Evolutionary conservation across 30 jellyfish, hydroid and myxozoan species (phyloP), one percentile per base, ranked within the genome.

Genomic region (Calvadosia cruxmelitensis): DNA sequence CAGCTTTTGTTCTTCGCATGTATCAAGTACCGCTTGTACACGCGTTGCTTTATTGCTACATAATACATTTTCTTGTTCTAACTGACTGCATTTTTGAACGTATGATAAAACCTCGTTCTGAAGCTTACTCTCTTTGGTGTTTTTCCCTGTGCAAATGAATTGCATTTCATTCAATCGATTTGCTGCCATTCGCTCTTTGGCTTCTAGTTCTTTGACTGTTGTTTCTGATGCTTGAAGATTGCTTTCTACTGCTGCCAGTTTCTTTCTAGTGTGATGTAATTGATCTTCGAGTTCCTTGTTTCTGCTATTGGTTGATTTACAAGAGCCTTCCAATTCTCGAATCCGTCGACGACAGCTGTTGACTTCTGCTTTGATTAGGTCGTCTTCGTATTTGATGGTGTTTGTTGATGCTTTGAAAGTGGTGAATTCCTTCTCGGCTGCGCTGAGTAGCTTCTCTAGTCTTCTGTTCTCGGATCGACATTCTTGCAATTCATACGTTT

Each of bases 91-190:
- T 57, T 72, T 69, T 30, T 81, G 72, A 27, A 76, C 93, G 64
- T 81, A 81, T 0, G 86, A 66, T 49, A 81, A 36, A 28, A 81
- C 66, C 36, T 81, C 93, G 3, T 76, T 74, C 49, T 81, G 93
- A 16, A 81, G 68, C 69, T 81, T 83, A 36, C 66, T 81, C 30
- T 81, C 93, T 33, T 83, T 73, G 2, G 64, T 79, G 29, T 73
- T 83, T 29, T 73, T 81, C 25, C 86, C 64, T n/a, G 68, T 83
- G 67, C 83, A 81, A 31, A 64, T 83, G 5, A 80, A 62, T 31
- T 81, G 93, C 34, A 81, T 70, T 42, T 42, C 57, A 42, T 42
- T 42, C 57, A 42, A 20, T 42, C 57, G 57, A 20, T 20, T 42
- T 51, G 66, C 75, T 13, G 62, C 76, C 3, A 42, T 67, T 26